Evolutionary conservation across 2,888 invertebrate species (phyloP).

Genomic region (Tortricodes alternella): DNA sequence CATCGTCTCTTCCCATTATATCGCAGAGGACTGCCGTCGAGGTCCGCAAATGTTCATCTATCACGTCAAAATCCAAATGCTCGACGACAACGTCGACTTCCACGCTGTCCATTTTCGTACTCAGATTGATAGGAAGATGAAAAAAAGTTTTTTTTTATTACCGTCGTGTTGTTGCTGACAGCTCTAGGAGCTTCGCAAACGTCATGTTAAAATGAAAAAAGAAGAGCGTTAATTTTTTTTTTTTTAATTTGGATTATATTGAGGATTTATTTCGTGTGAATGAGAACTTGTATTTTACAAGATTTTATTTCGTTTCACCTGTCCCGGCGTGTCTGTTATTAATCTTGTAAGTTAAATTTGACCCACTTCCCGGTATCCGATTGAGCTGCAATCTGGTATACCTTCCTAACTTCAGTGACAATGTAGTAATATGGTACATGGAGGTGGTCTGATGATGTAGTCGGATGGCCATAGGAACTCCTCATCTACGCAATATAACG

Average conservation of each 20-base stretch:
- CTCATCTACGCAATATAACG: no score
- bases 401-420: no score
- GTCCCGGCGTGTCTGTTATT: no score
- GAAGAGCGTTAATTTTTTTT: constrained; percentile 2
- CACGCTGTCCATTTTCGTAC: constrained; percentile 29
- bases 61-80: constrained; percentile 46
- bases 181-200: neutral
- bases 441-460: no score
- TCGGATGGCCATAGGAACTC: no score
- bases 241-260: neutral
- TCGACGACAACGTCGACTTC: constrained; percentile 48
- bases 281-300: neutral
- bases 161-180: constrained; percentile 4
- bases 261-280: neutral
- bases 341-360: no score
- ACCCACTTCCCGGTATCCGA: no score
- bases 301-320: no score
- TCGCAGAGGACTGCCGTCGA: constrained; percentile 55
- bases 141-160: constrained; percentile 34
- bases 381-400: no score
- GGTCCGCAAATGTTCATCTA: constrained; percentile 53
- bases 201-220: constrained; percentile 2
- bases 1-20: constrained; percentile 43
- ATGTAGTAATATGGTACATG: no score
- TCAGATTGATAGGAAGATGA: constrained; percentile 19